A percentile compares a stretch with the other conserved stretches of the same genome.
These are phyloP conservation scores for Yponomeuta sedellus DNA, from an alignment of 2,888 invertebrate species.

Conservation along the genomic window DNA sequence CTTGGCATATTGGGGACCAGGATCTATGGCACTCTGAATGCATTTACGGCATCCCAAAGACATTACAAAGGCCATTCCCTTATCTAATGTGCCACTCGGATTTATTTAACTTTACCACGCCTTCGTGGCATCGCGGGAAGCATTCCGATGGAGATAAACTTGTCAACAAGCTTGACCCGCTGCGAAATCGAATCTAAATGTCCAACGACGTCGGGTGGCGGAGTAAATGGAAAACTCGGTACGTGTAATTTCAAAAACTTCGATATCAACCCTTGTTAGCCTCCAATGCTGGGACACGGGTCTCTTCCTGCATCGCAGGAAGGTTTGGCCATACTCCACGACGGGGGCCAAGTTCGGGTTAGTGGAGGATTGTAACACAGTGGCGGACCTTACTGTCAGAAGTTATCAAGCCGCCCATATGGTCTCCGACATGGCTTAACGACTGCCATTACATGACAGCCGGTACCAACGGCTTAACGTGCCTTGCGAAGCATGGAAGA, in stretches of 20 bases:
- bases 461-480: no score
- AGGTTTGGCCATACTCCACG: no score
- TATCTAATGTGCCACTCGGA: slow-evolving; percentile 71
- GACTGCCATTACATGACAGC: no score
- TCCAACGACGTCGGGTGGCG: slow-evolving; percentile 15
- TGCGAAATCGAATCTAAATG: background rate
- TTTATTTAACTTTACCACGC: slow-evolving; percentile 74
- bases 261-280: no score
- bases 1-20: slow-evolving; percentile 49
- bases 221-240: background rate
- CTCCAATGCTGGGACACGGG: no score
- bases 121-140: slow-evolving; percentile 60
- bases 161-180: slow-evolving; percentile 50
- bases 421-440: no score
- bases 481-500: no score
- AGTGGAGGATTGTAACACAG: no score
- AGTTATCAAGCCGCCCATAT: no score
- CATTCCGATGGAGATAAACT: slow-evolving; percentile 54
- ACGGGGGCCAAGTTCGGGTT: no score
- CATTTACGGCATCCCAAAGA: slow-evolving; percentile 73
- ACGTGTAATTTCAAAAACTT: background rate
- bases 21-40: slow-evolving; percentile 68
- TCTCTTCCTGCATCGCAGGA: no score
- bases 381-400: no score
- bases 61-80: slow-evolving; percentile 74